Evolutionary conservation across 2,113 vertebrate genomes (phyloP).

Genomic region (Apteryx mantelli): DNA sequence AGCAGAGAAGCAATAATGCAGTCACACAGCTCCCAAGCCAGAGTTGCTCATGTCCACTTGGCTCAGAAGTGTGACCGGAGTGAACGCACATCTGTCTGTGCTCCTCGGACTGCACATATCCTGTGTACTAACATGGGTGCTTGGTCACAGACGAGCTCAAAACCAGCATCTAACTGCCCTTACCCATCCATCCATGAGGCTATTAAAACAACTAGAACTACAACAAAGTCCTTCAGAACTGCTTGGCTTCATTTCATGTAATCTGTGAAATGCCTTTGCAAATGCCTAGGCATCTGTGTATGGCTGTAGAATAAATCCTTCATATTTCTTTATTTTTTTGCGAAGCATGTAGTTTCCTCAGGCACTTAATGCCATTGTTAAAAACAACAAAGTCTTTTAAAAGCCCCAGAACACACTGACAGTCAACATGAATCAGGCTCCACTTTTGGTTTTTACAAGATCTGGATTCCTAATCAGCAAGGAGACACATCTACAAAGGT

Average conservation of each 20-base stretch:
- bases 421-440: background rate
- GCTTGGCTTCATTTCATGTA: background rate
- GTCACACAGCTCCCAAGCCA: background rate
- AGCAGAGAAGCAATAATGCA: background rate
- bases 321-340: background rate
- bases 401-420: background rate
- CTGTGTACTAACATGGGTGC: background rate
- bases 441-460: background rate
- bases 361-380: background rate
- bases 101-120: rapidly evolving
- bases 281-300: background rate
- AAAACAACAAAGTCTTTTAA: background rate
- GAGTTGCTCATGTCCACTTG: background rate
- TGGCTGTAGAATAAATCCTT: background rate
- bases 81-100: background rate
- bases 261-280: background rate
- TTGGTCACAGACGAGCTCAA: background rate
- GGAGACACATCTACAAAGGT: background rate
- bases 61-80: background rate
- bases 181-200: background rate
- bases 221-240: background rate
- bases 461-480: background rate
- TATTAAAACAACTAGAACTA: rapidly evolving
- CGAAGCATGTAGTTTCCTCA: background rate
- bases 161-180: background rate